Evolutionary conservation across 1,140 invertebrate genomes (phyloP), one percentile per base, ranked within the genome.

Genomic region (Vanessa atalanta): DNA sequence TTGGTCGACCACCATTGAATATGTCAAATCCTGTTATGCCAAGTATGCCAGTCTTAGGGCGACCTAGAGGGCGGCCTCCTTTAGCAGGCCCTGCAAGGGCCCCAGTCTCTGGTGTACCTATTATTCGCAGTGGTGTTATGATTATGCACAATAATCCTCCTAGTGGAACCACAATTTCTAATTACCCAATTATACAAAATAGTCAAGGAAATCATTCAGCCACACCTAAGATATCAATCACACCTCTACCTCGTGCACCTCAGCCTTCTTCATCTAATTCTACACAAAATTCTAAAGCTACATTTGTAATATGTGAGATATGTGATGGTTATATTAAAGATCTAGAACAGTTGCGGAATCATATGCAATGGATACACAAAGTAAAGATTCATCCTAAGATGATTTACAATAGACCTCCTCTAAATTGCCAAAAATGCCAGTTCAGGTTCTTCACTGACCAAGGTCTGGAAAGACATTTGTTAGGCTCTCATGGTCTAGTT

Each of bases 311-410:
- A 83, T 98, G 98, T 92, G 98, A 98, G 94, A 98, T 98, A 82
- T 98, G 97, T 93, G 97, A 98, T 93, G 97, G 97, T 50, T 98
- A 98, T 81, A 98, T 98, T 75, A 98, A 98, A 93, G 98, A 98
- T 93, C 94, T 98, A 85, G 97, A 98, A 87, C 97, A 98, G 93
- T 93, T 98, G 65, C 94, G 97, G 81, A 98, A 98, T 92, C 98
- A 98, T 88, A 98, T 98, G 98, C 97, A 98, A 84, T 98, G 97
- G 97, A 98, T 98, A 87, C 98, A 98, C 87, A 98, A 98, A 95
- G 97, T 98, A 60, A 98, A 98, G 93, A 98, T 98, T 88, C 97
- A 98, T 94, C 97, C 97, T 76, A 98, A 98, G 93, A 98, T 98
- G 97, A 98, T 98, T 79, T 98, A 98, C 85, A 98, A 98, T 91